Percentiles rank a stretch among this genome's conserved stretches.
Evolutionary conservation across 2,113 vertebrate species (phyloP).

Genomic region (Numida meleagris): DNA sequence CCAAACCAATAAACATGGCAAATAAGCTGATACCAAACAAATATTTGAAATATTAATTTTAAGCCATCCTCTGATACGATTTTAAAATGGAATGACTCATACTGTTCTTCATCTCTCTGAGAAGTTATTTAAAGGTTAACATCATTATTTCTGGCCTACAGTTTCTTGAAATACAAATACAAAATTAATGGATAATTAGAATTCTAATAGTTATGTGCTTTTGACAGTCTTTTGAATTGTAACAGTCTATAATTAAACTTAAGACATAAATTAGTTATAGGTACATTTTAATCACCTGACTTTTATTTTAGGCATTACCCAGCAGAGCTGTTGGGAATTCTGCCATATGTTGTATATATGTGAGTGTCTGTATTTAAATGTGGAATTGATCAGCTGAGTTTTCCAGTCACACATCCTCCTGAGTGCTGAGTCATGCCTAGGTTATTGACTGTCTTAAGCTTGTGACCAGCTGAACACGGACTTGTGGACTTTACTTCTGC

Average conservation of each 20-base stretch:
- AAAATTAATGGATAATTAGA: constrained; percentile 43
- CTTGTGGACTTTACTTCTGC: background rate
- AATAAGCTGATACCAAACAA: background rate
- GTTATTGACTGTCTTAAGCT: background rate
- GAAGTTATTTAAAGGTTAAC: background rate
- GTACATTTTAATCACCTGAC: constrained; percentile 3
- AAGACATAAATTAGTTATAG: background rate
- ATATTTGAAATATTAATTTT: constrained; percentile 11
- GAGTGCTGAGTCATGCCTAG: constrained; percentile 26
- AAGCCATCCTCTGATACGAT: background rate
- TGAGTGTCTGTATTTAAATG: background rate
- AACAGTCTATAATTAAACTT: constrained; percentile 9
- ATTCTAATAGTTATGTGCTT: background rate
- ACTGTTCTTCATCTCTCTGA: background rate
- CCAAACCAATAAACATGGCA: background rate
- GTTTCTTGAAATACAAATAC: constrained; percentile 27
- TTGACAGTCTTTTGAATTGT: background rate
- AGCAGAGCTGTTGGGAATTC: constrained; percentile 11
- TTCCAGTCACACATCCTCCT: background rate
- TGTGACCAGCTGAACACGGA: background rate
- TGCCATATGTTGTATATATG: constrained; percentile 6
- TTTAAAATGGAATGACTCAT: constrained; percentile 1
- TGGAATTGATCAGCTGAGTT: constrained; percentile 12
- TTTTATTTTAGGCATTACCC: background rate
- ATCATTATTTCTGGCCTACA: constrained; percentile 4